Evolutionary conservation across 2,888 invertebrate genomes (phyloP), one percentile per base, ranked within the genome.

Genomic region (Harmothoe impar): DNA sequence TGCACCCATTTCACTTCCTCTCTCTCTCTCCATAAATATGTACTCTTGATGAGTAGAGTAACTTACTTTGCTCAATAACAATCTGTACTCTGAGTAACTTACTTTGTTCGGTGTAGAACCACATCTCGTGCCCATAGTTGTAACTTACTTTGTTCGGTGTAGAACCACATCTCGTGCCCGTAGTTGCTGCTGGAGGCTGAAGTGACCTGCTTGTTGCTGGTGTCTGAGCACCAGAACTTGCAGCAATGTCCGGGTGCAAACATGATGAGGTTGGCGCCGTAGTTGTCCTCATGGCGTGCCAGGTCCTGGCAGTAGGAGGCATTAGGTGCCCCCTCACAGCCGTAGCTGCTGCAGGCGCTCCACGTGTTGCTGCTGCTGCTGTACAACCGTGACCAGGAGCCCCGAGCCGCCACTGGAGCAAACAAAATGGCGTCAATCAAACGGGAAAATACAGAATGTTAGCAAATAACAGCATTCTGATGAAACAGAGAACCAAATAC

Each of bases 241-340:
- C 84, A 84, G 84, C 84, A 84, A 20, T 84, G 84, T 3, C 51
- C 33, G 0, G 35, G 84, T 15, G 5, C 33, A 35, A 33, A 84
- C 25, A 84, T 15, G 5, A 84, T 35, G 1, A 84, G 1, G 33
- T 84, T 84, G 35, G 84, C 84, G 10, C 84, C 84, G 43, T 35
- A 35, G n/a, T 84, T 17, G 43, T 84, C 84, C 23, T 84, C 84
- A 51, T 84, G 84, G 10, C 84, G 84, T 1, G 84, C 84, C 84
- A 84, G 23, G 84, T 84, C 33, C 43, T 84, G 84, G 33, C 84
- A 84, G 84, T 84, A 84, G 35, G 84, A 51, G 23, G 33, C 43
- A 51, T 84, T 84, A 5, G 84, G 84, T 3, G 23, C 25, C 1
- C 84, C 84, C 23, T 84, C 84, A 84, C 84, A 84, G 0, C 84